phyloP scores from a whole-genome alignment of 2,113 vertebrate genomes.

The Gadus chalcogrammus region DNA sequence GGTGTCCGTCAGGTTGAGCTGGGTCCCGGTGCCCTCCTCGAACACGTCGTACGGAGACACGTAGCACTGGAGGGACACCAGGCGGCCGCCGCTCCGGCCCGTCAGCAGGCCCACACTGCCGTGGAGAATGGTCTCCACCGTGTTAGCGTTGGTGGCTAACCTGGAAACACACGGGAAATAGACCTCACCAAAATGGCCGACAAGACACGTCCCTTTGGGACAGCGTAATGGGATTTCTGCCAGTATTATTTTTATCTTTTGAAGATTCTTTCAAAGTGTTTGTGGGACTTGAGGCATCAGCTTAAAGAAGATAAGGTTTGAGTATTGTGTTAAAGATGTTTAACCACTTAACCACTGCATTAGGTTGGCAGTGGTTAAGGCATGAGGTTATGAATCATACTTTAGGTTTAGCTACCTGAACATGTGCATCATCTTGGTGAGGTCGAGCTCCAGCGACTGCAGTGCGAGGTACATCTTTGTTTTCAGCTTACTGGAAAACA shows the following conservation, averaged over 20 bases:
- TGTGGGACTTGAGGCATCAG: too few species aligned
- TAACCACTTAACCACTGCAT: too few species aligned
- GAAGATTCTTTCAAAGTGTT: too few species aligned
- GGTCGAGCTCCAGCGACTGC: slow-evolving; percentile 94
- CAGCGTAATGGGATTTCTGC: too few species aligned
- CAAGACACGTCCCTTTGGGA: too few species aligned
- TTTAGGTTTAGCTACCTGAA: slow-evolving; percentile 77
- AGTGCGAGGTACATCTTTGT: slow-evolving; percentile 98
- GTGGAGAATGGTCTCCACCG: slow-evolving; percentile 91
- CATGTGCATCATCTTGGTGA: slow-evolving; percentile 98
- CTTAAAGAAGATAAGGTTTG: too few species aligned
- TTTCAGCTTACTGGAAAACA: slow-evolving; percentile 86
- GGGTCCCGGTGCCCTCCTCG: slow-evolving; percentile 82
- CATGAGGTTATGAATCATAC: too few species aligned
- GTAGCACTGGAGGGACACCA: slow-evolving; percentile 95
- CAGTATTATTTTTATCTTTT: too few species aligned
- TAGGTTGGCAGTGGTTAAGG: too few species aligned
- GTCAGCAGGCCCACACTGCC: slow-evolving; percentile 92
- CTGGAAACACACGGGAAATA: slow-evolving; percentile 60
- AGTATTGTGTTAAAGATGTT: too few species aligned
- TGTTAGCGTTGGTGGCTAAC: slow-evolving; percentile 90
- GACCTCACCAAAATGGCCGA: neutral
- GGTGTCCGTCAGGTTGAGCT: slow-evolving; percentile 81
- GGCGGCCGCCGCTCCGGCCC: slow-evolving; percentile 89
- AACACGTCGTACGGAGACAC: slow-evolving; percentile 94